phyloP scores from a whole-genome alignment of 53 echinoderm and acorn worm species.

The Crossaster papposus region DNA sequence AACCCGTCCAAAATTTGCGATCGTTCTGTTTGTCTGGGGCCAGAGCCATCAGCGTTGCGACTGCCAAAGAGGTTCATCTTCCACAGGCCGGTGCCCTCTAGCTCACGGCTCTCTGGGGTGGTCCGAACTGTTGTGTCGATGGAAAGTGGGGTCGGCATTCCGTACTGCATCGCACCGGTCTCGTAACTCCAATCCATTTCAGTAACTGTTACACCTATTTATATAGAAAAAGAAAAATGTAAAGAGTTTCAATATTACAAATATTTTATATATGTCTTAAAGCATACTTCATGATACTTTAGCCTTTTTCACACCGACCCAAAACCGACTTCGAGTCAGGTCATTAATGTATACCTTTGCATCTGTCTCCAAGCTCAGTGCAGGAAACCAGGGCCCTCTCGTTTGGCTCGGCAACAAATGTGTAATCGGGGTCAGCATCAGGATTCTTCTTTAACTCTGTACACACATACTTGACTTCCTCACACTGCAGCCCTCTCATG shows the following conservation, averaged over 20 bases:
- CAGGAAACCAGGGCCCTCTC: constrained; percentile 76
- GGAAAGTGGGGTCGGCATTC: constrained; percentile 68
- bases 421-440: constrained; percentile 71
- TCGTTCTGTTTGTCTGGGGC: constrained; percentile 61
- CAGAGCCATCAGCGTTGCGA: constrained; percentile 69
- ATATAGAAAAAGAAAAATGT: neutral
- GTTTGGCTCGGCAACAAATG: constrained; percentile 79
- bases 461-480: constrained; percentile 79
- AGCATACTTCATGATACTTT: too few species aligned
- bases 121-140: constrained; percentile 74
- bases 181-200: constrained; percentile 69
- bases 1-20: constrained; percentile 76
- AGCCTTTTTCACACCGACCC: too few species aligned
- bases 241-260: neutral
- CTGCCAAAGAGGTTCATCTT: constrained; percentile 83
- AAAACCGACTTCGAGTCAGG: neutral
- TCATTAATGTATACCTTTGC: constrained; percentile 71
- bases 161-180: constrained; percentile 67
- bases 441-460: constrained; percentile 78
- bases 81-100: constrained; percentile 79
- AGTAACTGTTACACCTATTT: constrained; percentile 67
- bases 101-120: constrained; percentile 72
- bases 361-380: constrained; percentile 84
- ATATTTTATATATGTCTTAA: too few species aligned
- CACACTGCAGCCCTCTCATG: constrained; percentile 75